phyloP scores from a whole-genome alignment of 2,113 vertebrate genomes.

The Toxostoma redivivum region DNA sequence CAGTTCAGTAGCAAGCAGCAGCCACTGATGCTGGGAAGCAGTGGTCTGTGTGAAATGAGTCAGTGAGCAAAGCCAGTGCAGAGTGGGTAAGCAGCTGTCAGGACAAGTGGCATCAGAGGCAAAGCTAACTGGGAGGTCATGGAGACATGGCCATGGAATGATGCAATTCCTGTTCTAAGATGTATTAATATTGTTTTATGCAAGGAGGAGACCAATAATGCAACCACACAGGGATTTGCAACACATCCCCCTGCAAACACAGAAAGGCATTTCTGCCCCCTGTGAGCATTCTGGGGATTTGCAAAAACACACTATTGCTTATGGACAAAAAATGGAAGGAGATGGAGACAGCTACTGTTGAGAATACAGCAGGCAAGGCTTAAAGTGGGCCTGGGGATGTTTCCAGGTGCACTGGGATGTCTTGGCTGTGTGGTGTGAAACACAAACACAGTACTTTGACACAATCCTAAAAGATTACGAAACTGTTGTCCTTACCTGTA shows the following conservation, averaged over 20 bases:
- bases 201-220: not conserved
- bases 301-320: not conserved
- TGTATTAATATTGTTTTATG: not conserved
- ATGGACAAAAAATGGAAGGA: not conserved
- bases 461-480: not conserved
- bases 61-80: not conserved
- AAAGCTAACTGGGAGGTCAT: not conserved
- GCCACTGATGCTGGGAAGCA: not conserved
- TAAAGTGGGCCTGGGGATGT: not conserved
- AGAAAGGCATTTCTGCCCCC: not conserved
- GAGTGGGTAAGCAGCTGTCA: not conserved
- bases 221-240: not conserved
- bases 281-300: not conserved
- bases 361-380: not conserved
- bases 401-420: not conserved
- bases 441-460: not conserved
- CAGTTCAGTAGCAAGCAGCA: conserved; percentile 50
- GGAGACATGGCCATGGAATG: not conserved
- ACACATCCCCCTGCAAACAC: not conserved
- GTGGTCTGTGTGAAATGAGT: not conserved
- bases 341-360: not conserved
- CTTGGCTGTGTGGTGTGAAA: not conserved
- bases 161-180: not conserved
- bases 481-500: conserved; percentile 80
- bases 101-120: not conserved